Evolutionary conservation across 2,888 invertebrate species (phyloP), one percentile per base, ranked within the genome.

Genomic region (Yponomeuta sedellus): DNA sequence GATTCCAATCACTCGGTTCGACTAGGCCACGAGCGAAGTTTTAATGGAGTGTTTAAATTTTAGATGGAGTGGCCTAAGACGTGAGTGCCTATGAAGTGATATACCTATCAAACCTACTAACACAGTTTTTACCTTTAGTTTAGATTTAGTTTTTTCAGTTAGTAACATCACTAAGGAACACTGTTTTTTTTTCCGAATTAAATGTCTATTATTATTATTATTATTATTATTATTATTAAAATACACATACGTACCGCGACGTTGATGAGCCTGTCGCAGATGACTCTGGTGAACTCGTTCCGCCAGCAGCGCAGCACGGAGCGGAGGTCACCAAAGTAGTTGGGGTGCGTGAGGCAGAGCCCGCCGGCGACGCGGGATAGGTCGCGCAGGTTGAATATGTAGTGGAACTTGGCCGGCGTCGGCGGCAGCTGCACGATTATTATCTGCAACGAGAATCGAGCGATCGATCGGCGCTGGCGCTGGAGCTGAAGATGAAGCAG

Each of bases 341-440:
- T 93, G 0, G 96, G 94, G 58, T 94, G 93, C 11, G 96, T 96
- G 69, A 96, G 93, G 66, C 96, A 94, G 79, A 98, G 81, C 0
- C 98, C 98, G 16, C 95, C 95, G 72, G 94, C 94, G 69, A 98
- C 94, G 67, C 97, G 93, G 0, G 97, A 97, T 72, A 98, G 85
- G 88, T 98, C 98, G 62, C 97, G 93, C 83, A 98, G 93, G 86
- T 98, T 98, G 90, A 98, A 98, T 72, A 97, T 96, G 86, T 98
- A 98, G 88, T 98, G 98, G 87, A 98, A 98, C 84, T 97, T 97
- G 6, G 96, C 95, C 0, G 98, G 98, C 0, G 97, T 98, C 1
- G 98, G 97, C 0, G 97, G 97, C 66, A 98, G 88, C 69, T 97
- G 95, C 22, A 92, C 90, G 68, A 96, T 94, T 58, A 96, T 92